Evolutionary conservation across 2,797 vertebrate genomes (phyloP).

Genomic region (Halcyon badia): DNA sequence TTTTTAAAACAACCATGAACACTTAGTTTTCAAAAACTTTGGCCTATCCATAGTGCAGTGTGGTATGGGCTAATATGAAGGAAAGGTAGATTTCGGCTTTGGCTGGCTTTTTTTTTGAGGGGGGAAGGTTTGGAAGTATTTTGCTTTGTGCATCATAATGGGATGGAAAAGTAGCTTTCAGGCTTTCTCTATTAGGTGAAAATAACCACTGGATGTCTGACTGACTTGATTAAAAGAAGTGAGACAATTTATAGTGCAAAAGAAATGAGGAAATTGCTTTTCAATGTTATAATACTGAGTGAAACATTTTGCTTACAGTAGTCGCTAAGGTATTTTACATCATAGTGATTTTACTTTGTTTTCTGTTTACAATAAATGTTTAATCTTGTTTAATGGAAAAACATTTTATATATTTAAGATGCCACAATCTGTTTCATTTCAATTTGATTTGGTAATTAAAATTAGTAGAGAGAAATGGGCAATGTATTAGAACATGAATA

Average conservation of each 20-base stretch:
- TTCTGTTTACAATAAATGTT: neutral
- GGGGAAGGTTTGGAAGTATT: neutral
- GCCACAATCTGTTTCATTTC: neutral
- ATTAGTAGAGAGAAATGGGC: neutral
- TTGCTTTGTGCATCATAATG: neutral
- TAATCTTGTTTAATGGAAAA: neutral
- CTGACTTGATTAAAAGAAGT: conserved; percentile 19
- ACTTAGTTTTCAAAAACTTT: neutral
- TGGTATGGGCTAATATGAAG: neutral
- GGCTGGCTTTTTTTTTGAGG: neutral
- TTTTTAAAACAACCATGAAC: neutral
- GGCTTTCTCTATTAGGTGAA: conserved; percentile 21
- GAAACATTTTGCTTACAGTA: neutral
- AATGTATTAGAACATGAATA: neutral
- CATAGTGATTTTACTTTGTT: neutral
- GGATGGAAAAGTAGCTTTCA: neutral
- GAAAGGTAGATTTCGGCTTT: conserved; percentile 40
- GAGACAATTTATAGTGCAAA: neutral
- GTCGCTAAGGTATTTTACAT: neutral
- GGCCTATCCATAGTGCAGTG: neutral
- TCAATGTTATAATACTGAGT: neutral
- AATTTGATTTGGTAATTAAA: conserved; percentile 11
- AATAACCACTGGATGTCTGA: neutral
- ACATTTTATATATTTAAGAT: neutral
- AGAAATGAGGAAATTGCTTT: neutral